phyloP scores from a whole-genome alignment of 2,113 vertebrate species.

The Athene noctua region DNA sequence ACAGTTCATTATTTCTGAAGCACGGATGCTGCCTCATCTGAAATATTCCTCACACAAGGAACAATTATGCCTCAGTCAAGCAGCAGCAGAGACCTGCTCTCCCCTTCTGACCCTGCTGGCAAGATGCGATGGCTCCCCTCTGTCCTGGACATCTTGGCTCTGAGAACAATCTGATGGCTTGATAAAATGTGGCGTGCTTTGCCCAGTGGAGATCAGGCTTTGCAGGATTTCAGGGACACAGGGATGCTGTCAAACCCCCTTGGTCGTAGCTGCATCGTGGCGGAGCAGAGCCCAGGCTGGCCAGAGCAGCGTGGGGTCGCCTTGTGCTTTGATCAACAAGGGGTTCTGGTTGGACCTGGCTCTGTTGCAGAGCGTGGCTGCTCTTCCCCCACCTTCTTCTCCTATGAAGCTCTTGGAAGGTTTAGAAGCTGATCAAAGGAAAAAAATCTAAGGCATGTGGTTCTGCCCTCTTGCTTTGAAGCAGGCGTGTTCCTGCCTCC shows the following conservation, averaged over 20 bases:
- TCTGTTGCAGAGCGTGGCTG: rapidly evolving
- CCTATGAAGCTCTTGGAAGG: not conserved
- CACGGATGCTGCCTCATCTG: not conserved
- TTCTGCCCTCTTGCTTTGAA: not conserved
- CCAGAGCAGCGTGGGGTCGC: not conserved
- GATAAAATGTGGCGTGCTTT: rapidly evolving
- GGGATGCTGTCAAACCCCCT: not conserved
- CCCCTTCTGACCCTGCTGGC: not conserved
- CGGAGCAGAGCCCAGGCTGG: not conserved
- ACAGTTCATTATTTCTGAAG: slow-evolving; percentile 39
- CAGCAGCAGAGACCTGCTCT: not conserved
- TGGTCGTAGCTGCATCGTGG: rapidly evolving
- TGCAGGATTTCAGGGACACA: not conserved
- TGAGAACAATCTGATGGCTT: not conserved
- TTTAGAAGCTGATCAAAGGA: not conserved
- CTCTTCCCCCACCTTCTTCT: not conserved
- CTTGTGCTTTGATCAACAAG: no score
- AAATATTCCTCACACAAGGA: not conserved
- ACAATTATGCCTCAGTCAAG: not conserved
- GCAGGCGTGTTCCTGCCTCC: not conserved
- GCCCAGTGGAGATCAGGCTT: not conserved
- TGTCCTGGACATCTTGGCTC: rapidly evolving
- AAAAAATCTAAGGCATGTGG: not conserved
- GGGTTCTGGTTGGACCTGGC: not conserved
- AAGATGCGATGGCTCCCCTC: not conserved